A percentile compares a stretch with the other conserved stretches of the same genome.
phyloP scores from a whole-genome alignment of 2,888 invertebrate genomes.

The Noctua comes region DNA sequence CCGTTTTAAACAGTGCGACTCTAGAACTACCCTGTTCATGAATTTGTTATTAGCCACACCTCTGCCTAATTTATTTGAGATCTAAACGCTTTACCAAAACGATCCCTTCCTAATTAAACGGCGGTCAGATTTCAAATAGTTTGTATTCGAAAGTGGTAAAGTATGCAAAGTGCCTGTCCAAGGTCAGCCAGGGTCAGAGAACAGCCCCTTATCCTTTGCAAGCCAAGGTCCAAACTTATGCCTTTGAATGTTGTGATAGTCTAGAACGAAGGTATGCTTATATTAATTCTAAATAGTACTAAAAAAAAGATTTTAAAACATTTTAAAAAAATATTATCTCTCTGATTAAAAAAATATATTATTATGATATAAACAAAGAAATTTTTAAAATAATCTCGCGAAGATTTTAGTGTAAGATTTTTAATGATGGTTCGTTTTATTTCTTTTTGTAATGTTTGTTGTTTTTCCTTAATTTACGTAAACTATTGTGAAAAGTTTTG shows the following conservation, averaged over 20 bases:
- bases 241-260: conserved; percentile 89
- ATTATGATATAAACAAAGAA: conserved; percentile 42
- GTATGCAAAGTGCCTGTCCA: conserved; percentile 41
- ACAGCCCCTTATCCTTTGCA: conserved; percentile 79
- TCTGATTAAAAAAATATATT: conserved; percentile 52
- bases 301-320: conserved; percentile 61
- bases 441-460: conserved; percentile 10
- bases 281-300: conserved; percentile 62
- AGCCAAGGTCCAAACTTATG: conserved; percentile 88
- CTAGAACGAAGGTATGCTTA: conserved; percentile 78
- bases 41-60: neutral
- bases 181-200: conserved; percentile 48
- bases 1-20: neutral
- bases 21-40: neutral
- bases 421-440: conserved; percentile 13
- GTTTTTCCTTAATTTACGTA: conserved; percentile 23
- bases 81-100: conserved; percentile 8
- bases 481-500: conserved; percentile 16
- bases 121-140: conserved; percentile 13
- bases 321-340: conserved; percentile 61
- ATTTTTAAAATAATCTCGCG: conserved; percentile 45
- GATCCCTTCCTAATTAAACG: neutral
- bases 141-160: conserved; percentile 22
- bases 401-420: conserved; percentile 53
- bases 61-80: conserved; percentile 6